phyloP scores from a whole-genome alignment of 1,140 invertebrate species.

The Yoshiicerus persimilis region DNA sequence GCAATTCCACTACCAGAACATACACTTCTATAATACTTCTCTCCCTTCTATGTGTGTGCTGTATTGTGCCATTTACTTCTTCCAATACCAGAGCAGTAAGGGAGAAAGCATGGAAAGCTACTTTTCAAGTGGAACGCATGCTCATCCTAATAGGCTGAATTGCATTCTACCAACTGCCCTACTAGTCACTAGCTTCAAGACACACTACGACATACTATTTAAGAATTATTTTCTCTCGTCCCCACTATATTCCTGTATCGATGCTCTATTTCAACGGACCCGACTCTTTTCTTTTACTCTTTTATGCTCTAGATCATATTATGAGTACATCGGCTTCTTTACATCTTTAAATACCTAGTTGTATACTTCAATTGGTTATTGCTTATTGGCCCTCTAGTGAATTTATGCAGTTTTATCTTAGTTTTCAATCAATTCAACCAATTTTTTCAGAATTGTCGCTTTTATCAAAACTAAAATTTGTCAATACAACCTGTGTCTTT shows the following conservation, averaged over 20 bases:
- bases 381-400: too few relatives aligned
- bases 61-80: background rate
- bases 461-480: too few relatives aligned
- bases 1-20: background rate
- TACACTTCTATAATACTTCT: background rate
- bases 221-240: background rate
- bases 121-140: slow-evolving; percentile 26
- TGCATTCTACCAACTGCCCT: background rate
- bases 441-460: too few relatives aligned
- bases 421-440: too few relatives aligned
- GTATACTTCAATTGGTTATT: background rate
- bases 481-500: too few relatives aligned
- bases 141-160: background rate
- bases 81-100: background rate
- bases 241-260: background rate
- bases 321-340: background rate
- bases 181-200: background rate
- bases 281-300: background rate
- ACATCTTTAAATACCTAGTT: background rate
- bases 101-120: slow-evolving; percentile 27
- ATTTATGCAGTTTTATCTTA: too few relatives aligned
- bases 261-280: background rate
- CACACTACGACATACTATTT: background rate
- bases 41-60: background rate
- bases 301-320: background rate